Evolutionary conservation across 2,113 vertebrate species (phyloP).

Genomic region (Paedocypris sp.): DNA sequence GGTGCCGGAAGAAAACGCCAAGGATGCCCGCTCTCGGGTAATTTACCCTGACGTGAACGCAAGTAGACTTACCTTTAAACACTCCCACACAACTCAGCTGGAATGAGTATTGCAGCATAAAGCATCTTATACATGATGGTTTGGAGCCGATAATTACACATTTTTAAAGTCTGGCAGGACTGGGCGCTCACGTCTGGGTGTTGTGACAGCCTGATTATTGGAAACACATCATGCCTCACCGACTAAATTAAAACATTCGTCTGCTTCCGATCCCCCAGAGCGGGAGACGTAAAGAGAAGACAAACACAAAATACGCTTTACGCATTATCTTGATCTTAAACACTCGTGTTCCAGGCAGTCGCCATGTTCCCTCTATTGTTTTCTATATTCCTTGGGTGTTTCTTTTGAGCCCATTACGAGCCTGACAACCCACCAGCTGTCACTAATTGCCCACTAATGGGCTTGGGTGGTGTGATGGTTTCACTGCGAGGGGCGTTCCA

Average conservation of each 20-base stretch:
- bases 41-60: conserved; percentile 5
- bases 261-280: conserved; percentile 25
- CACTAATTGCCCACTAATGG: conserved; percentile 74
- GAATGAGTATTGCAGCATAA: conserved; percentile 35
- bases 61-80: neutral
- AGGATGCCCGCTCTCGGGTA: conserved; percentile 8
- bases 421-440: conserved; percentile 71
- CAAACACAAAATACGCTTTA: conserved; percentile 14
- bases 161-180: conserved; percentile 24
- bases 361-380: conserved; percentile 38
- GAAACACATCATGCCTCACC: conserved; percentile 32
- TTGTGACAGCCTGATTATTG: conserved; percentile 37
- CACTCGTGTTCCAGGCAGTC: conserved; percentile 40
- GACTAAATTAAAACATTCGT: conserved; percentile 39
- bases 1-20: neutral
- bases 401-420: conserved; percentile 65
- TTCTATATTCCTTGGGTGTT: conserved; percentile 58
- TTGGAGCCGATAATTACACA: conserved; percentile 34
- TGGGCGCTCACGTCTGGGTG: conserved; percentile 33
- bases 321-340: conserved; percentile 36
- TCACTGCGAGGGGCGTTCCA: conserved; percentile 59
- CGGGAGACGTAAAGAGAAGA: neutral
- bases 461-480: conserved; percentile 62
- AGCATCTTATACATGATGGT: conserved; percentile 34
- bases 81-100: conserved; percentile 19